Evolutionary conservation across 2,797 vertebrate species (phyloP), one percentile per base, ranked within the genome.

Genomic region (Esox lucius): DNA sequence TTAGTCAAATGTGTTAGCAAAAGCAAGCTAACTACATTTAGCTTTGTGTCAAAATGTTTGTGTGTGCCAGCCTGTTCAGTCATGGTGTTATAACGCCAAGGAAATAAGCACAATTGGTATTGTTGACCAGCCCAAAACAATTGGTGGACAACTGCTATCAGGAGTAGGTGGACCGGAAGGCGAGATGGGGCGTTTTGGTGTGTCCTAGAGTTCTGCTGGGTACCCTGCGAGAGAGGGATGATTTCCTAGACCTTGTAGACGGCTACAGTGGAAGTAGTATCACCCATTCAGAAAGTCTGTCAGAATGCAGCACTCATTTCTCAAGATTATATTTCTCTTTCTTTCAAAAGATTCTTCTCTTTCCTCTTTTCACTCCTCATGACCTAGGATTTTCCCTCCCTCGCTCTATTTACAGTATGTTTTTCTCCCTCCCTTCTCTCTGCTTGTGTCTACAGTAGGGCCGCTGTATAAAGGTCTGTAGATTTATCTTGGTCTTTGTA

Each of bases 401-500:
- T 9, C n/a, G 16, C 22, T 59, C 56, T 11, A 24, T 61, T 61
- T 61, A 24, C n/a, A 59, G n/a, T 22, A 22, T 59, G 6, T 59
- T 8, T 61, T 61, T 11, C 22, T 24, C 9, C 22, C 8, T 59
- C 56, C 22, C n/a, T 59, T 59, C 56, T 59, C 56, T 24, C 56
- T 61, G 22, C 12, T 24, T 61, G 56, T 61, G 22, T 61, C n/a
- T 61, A 42, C 22, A 5, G 56, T 24, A 12, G 8, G 22, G 51
- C 69, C 68, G 71, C 62, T n/a, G 33, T 11, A 46, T 19, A 77
- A 19, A 24, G 39, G 68, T 17, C 33, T 69, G 42, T 62, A 53
- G 68, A 79, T 76, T 79, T 83, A 84, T 83, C 82, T 77, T 13
- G 75, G 51, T 59, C 64, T 71, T 75, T 72, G 75, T 78, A 85